Evolutionary conservation across 2,888 invertebrate genomes (phyloP).

Genomic region (Drosophila macrospina): DNA sequence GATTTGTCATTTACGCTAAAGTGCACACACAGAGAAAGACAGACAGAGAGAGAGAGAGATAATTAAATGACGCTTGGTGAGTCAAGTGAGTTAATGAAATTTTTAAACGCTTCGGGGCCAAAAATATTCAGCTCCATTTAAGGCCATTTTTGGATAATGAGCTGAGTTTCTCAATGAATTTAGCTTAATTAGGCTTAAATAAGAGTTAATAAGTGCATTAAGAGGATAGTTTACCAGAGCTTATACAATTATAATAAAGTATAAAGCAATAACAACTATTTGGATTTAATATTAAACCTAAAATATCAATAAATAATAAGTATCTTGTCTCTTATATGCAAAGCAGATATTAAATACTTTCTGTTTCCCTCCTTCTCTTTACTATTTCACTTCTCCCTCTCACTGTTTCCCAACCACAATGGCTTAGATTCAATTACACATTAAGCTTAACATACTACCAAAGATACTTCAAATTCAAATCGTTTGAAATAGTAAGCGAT

Average conservation of each 20-base stretch:
- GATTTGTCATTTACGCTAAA: conserved; percentile 82
- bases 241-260: background rate
- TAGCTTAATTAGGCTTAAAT: background rate
- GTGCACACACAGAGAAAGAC: conserved; percentile 41
- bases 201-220: background rate
- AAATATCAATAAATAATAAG: background rate
- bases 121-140: conserved; percentile 35
- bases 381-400: too few relatives aligned
- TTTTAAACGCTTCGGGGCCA: conserved; percentile 63
- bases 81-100: conserved; percentile 79
- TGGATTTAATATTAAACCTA: background rate
- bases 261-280: too few relatives aligned
- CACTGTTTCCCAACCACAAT: too few relatives aligned
- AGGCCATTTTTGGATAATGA: conserved; percentile 35
- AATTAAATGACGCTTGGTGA: conserved; percentile 78
- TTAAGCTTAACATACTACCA: too few relatives aligned
- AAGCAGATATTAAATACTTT: too few relatives aligned
- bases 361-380: too few relatives aligned
- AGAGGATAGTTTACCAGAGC: too few relatives aligned
- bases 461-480: too few relatives aligned
- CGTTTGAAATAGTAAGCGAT: too few relatives aligned
- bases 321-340: too few relatives aligned
- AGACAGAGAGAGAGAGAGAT: conserved; percentile 54
- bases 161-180: conserved; percentile 11
- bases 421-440: too few relatives aligned